phyloP scores from a whole-genome alignment of 2,113 vertebrate genomes.

The Pteruthius melanotis region DNA sequence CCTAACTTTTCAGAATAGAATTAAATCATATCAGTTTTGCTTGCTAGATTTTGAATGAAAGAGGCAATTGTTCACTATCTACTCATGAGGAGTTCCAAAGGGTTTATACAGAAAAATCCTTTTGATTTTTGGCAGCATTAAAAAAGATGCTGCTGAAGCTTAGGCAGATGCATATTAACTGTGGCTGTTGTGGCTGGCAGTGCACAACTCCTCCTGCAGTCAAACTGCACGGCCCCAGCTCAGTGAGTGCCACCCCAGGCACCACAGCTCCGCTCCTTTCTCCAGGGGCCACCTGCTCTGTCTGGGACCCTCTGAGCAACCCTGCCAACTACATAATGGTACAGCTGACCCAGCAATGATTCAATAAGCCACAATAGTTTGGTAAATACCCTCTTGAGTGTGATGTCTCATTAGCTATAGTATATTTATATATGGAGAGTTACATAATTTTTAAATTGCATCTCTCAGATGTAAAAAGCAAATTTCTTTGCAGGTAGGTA shows the following conservation, averaged over 20 bases:
- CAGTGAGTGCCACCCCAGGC: not conserved
- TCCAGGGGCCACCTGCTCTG: not conserved
- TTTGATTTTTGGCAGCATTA: not conserved
- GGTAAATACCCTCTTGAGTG: not conserved
- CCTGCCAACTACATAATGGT: not conserved
- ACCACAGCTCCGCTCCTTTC: not conserved
- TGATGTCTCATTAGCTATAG: not conserved
- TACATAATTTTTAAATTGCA: not conserved
- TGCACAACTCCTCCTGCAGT: not conserved
- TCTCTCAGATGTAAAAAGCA: not conserved
- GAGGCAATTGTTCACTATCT: not conserved
- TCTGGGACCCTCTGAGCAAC: not conserved
- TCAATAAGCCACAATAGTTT: not conserved
- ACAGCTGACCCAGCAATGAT: not conserved
- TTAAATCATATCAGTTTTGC: not conserved
- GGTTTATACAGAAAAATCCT: not conserved
- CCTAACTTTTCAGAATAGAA: not conserved
- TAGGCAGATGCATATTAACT: not conserved
- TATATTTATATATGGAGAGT: not conserved
- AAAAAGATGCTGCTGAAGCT: not conserved
- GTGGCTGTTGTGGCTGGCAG: not conserved
- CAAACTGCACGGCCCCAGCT: not conserved
- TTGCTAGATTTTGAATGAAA: not conserved
- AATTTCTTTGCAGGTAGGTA: not conserved
- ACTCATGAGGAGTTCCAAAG: not conserved